phyloP scores from a whole-genome alignment of 2,113 vertebrate species.

The Mesembrinibis cayennensis region DNA sequence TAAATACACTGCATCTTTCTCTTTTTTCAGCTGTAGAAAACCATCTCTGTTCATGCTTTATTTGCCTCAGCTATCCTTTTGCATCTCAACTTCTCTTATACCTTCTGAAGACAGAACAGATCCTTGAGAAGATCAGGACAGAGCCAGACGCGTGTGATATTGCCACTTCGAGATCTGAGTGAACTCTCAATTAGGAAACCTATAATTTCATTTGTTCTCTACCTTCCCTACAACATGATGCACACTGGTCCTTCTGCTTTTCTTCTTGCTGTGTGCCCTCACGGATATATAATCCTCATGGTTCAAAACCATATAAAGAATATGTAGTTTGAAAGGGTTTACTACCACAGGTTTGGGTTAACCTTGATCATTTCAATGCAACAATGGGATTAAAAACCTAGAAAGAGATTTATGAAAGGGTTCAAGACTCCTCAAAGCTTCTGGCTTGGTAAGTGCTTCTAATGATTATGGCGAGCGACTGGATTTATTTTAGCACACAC shows the following conservation, averaged over 20 bases:
- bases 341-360: background rate
- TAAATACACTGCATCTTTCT: background rate
- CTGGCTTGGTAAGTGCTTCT: slow-evolving; percentile 21
- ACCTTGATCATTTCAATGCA: background rate
- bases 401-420: background rate
- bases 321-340: slow-evolving; percentile 4
- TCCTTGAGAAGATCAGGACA: background rate
- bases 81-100: background rate
- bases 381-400: slow-evolving; percentile 34
- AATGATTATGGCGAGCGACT: background rate
- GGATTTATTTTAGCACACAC: slow-evolving; percentile 1
- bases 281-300: background rate
- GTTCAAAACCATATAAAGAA: slow-evolving; percentile 6
- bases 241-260: background rate
- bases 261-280: background rate
- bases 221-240: background rate
- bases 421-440: background rate
- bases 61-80: background rate
- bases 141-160: accelerated
- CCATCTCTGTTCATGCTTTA: background rate
- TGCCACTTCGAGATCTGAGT: background rate
- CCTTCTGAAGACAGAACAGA: background rate
- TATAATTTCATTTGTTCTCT: background rate
- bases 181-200: background rate
- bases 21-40: background rate